These are phyloP conservation scores for Hippocampus barbouri DNA, from an alignment of 2,113 vertebrate genomes.

Conservation along the genomic window DNA sequence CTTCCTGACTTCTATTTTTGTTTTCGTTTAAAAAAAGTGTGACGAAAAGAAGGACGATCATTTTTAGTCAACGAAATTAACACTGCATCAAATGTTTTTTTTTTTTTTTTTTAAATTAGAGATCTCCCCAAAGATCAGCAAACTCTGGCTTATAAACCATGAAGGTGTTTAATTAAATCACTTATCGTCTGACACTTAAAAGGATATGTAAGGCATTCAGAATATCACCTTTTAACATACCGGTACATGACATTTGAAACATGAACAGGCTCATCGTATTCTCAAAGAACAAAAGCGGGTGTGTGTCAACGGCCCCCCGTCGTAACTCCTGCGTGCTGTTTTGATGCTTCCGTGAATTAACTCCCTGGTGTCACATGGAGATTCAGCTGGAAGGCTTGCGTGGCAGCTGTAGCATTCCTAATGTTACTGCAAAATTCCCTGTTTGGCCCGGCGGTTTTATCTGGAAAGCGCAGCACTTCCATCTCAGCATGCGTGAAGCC, in stretches of 20 bases:
- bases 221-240: neutral
- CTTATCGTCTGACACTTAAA: no score
- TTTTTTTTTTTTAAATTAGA: no score
- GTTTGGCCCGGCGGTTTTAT: slow-evolving; percentile 22
- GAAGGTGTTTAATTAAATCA: no score
- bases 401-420: slow-evolving; percentile 14
- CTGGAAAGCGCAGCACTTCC: neutral
- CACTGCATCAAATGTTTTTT: no score
- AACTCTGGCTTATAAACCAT: no score
- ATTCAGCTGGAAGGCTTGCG: slow-evolving; percentile 17
- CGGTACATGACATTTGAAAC: neutral
- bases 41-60: no score
- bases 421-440: slow-evolving; percentile 15
- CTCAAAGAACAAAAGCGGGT: neutral
- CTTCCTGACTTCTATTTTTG: no score
- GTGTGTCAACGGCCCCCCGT: neutral
- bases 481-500: neutral
- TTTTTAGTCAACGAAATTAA: no score
- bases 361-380: slow-evolving; percentile 22
- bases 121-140: no score
- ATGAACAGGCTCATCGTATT: neutral
- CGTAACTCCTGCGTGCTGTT: neutral
- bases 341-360: slow-evolving; percentile 10
- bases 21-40: no score
- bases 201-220: no score